These are phyloP conservation scores for Trididemnum clinides DNA, from an alignment of 23 tunicate genomes.

Conservation along the genomic window DNA sequence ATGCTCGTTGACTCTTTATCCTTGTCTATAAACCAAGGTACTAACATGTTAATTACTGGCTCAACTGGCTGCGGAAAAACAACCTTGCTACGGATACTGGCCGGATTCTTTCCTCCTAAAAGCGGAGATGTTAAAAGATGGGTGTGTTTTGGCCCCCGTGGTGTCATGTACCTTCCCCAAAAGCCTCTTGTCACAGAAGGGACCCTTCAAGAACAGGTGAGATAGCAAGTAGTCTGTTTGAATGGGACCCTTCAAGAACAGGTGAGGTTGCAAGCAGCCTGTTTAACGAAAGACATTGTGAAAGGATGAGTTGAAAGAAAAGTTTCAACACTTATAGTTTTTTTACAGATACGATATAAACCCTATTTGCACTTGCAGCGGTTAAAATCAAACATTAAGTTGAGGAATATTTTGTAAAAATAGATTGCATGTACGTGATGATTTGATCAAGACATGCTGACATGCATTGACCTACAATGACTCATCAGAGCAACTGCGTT, in stretches of 20 bases:
- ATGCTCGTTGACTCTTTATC: constrained; percentile 29
- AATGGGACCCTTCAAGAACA: constrained; percentile 76
- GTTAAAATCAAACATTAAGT: background rate
- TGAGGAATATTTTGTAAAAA: too few relatives aligned
- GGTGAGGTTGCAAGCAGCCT: constrained; percentile 22
- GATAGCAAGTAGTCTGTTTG: background rate
- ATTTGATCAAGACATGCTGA: too few relatives aligned
- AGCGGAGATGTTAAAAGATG: constrained; percentile 44
- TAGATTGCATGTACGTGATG: too few relatives aligned
- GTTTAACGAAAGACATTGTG: too few relatives aligned
- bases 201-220: constrained; percentile 67
- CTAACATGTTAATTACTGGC: constrained; percentile 73
- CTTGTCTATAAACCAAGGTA: constrained; percentile 36
- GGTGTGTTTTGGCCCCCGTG: constrained; percentile 54
- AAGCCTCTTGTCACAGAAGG: constrained; percentile 79
- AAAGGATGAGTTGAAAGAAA: too few relatives aligned
- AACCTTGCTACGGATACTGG: constrained; percentile 70
- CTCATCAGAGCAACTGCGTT: too few relatives aligned
- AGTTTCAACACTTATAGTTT: too few relatives aligned
- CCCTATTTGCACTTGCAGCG: too few relatives aligned
- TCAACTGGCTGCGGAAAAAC: constrained; percentile 86
- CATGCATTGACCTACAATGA: too few relatives aligned
- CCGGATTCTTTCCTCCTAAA: constrained; percentile 52
- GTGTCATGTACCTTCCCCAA: constrained; percentile 87
- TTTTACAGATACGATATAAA: too few relatives aligned